Base-by-base conservation (phyloP, 2,113 vertebrate species). In the Pygoscelis antarcticus region DNA sequence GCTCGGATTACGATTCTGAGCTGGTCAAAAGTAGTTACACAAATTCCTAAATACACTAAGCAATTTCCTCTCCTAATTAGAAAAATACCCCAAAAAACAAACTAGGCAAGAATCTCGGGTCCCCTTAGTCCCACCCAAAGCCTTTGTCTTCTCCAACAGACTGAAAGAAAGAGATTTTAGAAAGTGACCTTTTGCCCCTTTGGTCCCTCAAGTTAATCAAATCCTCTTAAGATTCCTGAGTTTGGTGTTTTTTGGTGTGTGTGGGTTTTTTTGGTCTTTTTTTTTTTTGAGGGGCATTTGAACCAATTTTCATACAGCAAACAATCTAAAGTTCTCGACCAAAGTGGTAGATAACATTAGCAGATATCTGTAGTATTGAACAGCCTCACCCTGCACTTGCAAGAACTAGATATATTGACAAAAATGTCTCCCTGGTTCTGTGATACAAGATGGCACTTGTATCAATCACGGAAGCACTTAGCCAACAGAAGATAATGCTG, bases 171-270 rank as follows among this genome's bases (percentile, higher is more conserved):
- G 60, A 88, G 42, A 66, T 83, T 89, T 65, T 13, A 65, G 88
- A 97, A 89, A 75, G 22, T 93, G 87, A 83, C 62, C 57, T 60
- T 97, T 97, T 92, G 86, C 10, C 5, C 55, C 42, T 66, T 88
- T 85, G 32, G 66, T 64, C 60, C 58, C 49, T 83, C 72, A 77
- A 92, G 74, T 83, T 96, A 91, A 94, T 95, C 60, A 78, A 30
- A 88, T 34, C 68, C 13, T 58, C 38, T 89, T 79, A 69, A 71
- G 17, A 38, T 52, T 74, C 17, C 34, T 47, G n/a, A 54, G 13
- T 76, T 42, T 42, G 42, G 6, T 42, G 14, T 42, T 44, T 62
- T 22, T 51, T 49, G 26, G 49, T 29, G 8, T 57, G 8, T 66
- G 11, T 40, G 40, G 40, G 40, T 3, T 42, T 18, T 47, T 61